A percentile compares a stretch with the other conserved stretches of the same genome.
phyloP scores from a whole-genome alignment of 2,797 vertebrate species.

The Merluccius polli region DNA sequence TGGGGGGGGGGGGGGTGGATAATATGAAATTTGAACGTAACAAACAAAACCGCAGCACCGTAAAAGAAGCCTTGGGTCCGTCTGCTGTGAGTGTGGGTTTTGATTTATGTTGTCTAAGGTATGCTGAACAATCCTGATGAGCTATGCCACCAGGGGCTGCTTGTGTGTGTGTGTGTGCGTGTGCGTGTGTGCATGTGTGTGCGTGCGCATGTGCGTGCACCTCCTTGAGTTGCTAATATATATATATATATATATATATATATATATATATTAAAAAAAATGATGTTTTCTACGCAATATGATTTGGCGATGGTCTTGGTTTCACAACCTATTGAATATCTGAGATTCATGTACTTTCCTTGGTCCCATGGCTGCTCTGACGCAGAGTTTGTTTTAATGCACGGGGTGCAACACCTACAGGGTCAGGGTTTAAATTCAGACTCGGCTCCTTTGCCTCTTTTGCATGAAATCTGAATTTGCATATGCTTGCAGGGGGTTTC shows the following conservation, averaged over 20 bases:
- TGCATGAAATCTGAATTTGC: not conserved
- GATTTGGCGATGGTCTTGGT: not conserved
- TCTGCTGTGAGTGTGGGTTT: not conserved
- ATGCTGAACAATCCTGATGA: not conserved
- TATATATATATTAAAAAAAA: no score
- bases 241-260: no score
- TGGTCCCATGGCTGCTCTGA: not conserved
- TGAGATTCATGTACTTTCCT: not conserved
- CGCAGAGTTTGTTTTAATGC: not conserved
- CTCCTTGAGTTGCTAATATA: no score
- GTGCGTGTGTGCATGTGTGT: no score
- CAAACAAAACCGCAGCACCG: not conserved
- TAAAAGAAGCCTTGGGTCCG: not conserved
- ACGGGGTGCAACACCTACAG: not conserved
- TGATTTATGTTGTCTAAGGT: not conserved
- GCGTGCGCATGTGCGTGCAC: no score
- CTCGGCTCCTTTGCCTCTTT: not conserved
- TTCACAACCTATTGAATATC: not conserved
- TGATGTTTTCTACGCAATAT: not conserved
- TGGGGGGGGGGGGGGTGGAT: not conserved
- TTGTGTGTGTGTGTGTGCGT: no score
- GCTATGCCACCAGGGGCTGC: not conserved
- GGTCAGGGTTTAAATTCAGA: not conserved
- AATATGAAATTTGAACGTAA: not conserved
- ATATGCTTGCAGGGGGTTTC: not conserved